A percentile compares a stretch with the other conserved stretches of the same genome.
Evolutionary conservation across 2,888 invertebrate genomes (phyloP).

Genomic region (Endotricha flammealis): DNA sequence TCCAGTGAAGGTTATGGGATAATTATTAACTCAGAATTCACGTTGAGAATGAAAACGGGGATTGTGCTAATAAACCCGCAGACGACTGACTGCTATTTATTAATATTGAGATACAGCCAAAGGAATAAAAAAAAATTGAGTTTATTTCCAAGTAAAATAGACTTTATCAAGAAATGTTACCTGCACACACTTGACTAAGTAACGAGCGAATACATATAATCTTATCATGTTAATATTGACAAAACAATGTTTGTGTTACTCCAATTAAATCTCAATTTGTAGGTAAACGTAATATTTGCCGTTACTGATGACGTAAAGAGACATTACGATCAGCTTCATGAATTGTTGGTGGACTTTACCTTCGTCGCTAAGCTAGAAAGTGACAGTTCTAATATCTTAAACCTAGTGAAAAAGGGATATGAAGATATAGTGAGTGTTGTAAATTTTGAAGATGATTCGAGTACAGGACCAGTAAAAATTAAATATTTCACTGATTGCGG

Average conservation of each 20-base stretch:
- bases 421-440: constrained; percentile 84
- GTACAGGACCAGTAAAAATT: constrained; percentile 79
- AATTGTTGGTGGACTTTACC: constrained; percentile 83
- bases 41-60: no score
- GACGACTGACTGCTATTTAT: no score
- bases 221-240: not conserved
- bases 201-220: constrained; percentile 1
- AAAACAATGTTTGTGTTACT: not conserved
- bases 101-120: no score
- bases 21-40: no score
- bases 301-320: constrained; percentile 83
- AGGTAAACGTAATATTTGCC: constrained; percentile 92
- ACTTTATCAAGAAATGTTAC: no score
- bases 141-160: no score
- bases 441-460: constrained; percentile 78
- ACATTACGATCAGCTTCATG: constrained; percentile 83
- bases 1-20: no score
- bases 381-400: constrained; percentile 92
- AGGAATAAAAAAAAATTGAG: no score
- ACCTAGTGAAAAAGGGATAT: constrained; percentile 89
- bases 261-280: constrained; percentile 28
- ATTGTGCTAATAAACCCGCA: no score
- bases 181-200: no score
- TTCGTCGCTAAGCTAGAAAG: constrained; percentile 87
- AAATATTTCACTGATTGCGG: constrained; percentile 86